phyloP scores from a whole-genome alignment of 2,797 vertebrate genomes.

The Xiphorhynchus erythropygius region DNA sequence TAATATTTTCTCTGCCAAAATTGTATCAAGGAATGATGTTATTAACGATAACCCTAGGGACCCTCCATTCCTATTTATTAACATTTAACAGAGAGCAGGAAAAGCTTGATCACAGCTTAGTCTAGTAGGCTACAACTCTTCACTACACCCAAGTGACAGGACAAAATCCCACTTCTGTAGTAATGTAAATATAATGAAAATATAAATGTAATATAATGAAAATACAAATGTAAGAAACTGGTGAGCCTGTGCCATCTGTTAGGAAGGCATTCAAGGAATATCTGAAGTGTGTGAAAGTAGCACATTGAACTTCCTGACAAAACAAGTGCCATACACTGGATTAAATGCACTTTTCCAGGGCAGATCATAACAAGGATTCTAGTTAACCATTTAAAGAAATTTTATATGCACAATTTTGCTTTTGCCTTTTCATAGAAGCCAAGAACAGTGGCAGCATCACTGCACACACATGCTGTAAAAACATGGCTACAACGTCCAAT shows the following conservation, averaged over 20 bases:
- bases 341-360: background rate
- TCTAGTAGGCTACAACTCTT: background rate
- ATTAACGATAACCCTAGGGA: background rate
- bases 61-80: background rate
- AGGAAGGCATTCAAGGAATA: background rate
- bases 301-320: background rate
- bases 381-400: background rate
- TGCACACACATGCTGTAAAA: background rate
- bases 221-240: background rate
- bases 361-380: background rate
- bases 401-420: background rate
- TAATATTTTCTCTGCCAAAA: background rate
- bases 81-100: background rate
- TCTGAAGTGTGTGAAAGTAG: background rate
- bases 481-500: background rate
- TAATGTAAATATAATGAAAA: background rate
- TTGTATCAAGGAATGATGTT: background rate
- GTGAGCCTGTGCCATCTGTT: background rate
- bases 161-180: background rate
- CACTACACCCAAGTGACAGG: fast-evolving
- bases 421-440: background rate
- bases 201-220: background rate
- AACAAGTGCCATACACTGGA: background rate
- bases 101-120: background rate
- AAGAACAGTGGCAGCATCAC: background rate